A percentile compares a stretch with the other conserved stretches of the same genome.
These are phyloP conservation scores for Catotricha subobsoleta DNA, from an alignment of 2,888 invertebrate species.

Conservation along the genomic window DNA sequence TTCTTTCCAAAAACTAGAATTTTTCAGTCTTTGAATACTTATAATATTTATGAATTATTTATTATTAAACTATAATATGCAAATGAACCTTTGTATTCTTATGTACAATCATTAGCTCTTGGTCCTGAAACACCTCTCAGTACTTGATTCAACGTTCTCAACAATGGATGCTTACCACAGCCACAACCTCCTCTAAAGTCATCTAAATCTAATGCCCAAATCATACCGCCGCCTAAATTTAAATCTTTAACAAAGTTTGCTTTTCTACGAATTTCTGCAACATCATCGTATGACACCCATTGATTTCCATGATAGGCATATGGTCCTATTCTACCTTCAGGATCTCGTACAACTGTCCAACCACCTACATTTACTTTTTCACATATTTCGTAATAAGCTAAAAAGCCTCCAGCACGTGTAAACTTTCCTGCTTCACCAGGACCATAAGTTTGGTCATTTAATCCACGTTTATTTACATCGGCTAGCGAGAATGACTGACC, in stretches of 20 bases:
- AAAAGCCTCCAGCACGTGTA: slow-evolving; percentile 52
- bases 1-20: no score
- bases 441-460: slow-evolving; percentile 42
- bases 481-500: slow-evolving; percentile 55
- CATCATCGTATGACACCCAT: slow-evolving; percentile 65
- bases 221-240: slow-evolving; percentile 51
- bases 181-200: slow-evolving; percentile 52
- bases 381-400: slow-evolving; percentile 62
- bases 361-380: slow-evolving; percentile 38
- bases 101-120: slow-evolving; percentile 31
- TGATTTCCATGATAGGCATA: slow-evolving; percentile 52
- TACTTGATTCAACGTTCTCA: slow-evolving; percentile 43
- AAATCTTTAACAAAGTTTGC: slow-evolving; percentile 38
- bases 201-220: slow-evolving; percentile 65
- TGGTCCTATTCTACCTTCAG: slow-evolving; percentile 47
- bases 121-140: slow-evolving; percentile 31
- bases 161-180: slow-evolving; percentile 47
- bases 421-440: slow-evolving; percentile 51
- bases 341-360: slow-evolving; percentile 42
- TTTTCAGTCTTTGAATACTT: no score
- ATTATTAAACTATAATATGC: no score
- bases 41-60: no score
- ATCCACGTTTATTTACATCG: slow-evolving; percentile 30
- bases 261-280: slow-evolving; percentile 42
- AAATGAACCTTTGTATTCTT: slow-evolving; percentile 12